These are phyloP conservation scores for Phalanger gymnotis DNA, from an alignment of 2,797 vertebrate species.

Conservation along the genomic window DNA sequence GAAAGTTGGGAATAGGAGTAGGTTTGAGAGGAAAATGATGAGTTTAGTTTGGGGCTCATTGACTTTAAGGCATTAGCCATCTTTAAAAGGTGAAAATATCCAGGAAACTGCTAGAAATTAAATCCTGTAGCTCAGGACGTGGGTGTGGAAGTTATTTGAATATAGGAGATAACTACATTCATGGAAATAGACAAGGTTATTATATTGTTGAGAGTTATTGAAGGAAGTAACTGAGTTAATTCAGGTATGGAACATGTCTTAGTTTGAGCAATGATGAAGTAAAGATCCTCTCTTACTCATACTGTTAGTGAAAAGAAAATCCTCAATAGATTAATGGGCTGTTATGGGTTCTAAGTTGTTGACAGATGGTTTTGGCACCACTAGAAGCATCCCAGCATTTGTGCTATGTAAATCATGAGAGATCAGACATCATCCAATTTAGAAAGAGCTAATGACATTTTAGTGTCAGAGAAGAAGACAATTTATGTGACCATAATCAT, in stretches of 20 bases:
- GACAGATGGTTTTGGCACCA: slow-evolving; percentile 76
- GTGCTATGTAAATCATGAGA: slow-evolving; percentile 70
- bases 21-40: background rate
- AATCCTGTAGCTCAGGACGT: background rate
- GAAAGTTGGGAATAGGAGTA: background rate
- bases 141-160: background rate
- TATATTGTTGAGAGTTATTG: background rate
- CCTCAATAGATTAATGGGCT: slow-evolving; percentile 68
- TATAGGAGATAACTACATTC: background rate
- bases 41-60: background rate
- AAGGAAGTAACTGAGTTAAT: background rate
- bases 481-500: slow-evolving; percentile 60
- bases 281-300: slow-evolving; percentile 45
- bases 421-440: slow-evolving; percentile 72
- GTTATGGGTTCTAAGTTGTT: slow-evolving; percentile 66
- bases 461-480: slow-evolving; percentile 65
- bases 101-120: background rate
- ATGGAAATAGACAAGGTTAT: background rate
- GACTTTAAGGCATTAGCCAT: background rate
- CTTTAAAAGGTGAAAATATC: background rate
- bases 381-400: slow-evolving; percentile 64
- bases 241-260: slow-evolving; percentile 1
- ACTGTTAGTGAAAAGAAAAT: slow-evolving; percentile 61
- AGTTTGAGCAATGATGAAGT: slow-evolving; percentile 2
- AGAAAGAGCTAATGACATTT: slow-evolving; percentile 67